Base-by-base conservation (phyloP, 1,140 invertebrate genomes). In the Hetaerina americana region DNA sequence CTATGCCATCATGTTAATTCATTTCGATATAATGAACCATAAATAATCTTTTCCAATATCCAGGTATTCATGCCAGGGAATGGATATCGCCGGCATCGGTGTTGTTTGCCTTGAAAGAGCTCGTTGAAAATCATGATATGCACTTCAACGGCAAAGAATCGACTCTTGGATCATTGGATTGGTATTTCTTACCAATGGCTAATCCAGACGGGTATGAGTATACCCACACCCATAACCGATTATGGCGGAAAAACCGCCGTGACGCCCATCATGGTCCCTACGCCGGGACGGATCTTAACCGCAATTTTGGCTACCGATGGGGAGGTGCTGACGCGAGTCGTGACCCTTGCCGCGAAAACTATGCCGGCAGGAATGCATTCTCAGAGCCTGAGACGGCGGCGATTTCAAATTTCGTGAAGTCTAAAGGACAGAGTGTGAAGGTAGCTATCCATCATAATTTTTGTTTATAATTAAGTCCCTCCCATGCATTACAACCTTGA, bases 361-460 rank as follows among this genome's bases (percentile, higher is more conserved):
- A 88, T 77, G 87, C 88, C 0, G 94, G 95, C 0, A 82, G 87
- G 0, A 81, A 84, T 24, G 85, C 92, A 0, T 94, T 95, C 77
- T 95, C 93, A 0, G 94, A 96, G 79, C 89, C 90, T 0, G 94
- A 96, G 81, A 93, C 91, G 0, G 81, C 82, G 66, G 87, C 85
- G 22, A 75, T 79, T 49, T 71, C 74, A 66, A 27, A 77, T 18
- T 79, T 79, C 66, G 74, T 77, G 1, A 27, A 74, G 6, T 80
- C 0, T 82, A 84, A 72, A 80, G 78, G 25, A 72, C 85, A 25
- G 77, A 74, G 80, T 3, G 80, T 88, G 8, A 83, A 85, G 67
- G 82, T 87, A 27, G n/a, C n/a, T n/a, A n/a, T n/a, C n/a, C n/a
- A n/a, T n/a, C n/a, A n/a, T n/a, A n/a, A n/a, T n/a, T n/a, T n/a